These are phyloP conservation scores for Vanessa atalanta DNA, from an alignment of 1,140 invertebrate species.

Conservation along the genomic window DNA sequence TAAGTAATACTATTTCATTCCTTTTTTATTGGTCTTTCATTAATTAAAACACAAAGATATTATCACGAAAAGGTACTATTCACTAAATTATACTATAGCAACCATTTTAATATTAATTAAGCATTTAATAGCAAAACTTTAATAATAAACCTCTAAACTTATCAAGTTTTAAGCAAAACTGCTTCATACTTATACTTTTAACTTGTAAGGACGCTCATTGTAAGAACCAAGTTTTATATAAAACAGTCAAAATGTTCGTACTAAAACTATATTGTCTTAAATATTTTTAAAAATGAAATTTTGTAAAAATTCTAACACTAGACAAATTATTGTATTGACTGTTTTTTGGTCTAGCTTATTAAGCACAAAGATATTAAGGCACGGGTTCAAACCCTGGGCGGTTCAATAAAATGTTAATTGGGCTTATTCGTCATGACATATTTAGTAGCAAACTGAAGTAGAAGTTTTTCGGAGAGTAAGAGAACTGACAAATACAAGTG, in stretches of 20 bases:
- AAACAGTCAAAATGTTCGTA: neutral
- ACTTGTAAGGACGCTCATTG: slow-evolving; percentile 11
- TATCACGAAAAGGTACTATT: neutral
- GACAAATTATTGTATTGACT: no score
- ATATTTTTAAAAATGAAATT: neutral
- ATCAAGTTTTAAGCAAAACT: slow-evolving; percentile 30
- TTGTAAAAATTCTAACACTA: no score
- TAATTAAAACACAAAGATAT: neutral
- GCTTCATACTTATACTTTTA: slow-evolving; percentile 23
- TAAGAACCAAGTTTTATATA: neutral
- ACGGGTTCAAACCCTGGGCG: no score
- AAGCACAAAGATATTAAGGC: no score
- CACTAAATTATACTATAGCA: slow-evolving; percentile 30
- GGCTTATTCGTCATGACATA: no score
- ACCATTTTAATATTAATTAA: slow-evolving; percentile 34
- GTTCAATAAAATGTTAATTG: no score
- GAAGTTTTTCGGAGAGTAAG: no score
- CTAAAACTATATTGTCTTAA: neutral
- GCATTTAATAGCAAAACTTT: slow-evolving; percentile 32
- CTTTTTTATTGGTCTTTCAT: neutral
- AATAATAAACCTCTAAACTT: slow-evolving; percentile 36
- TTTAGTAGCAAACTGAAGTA: no score
- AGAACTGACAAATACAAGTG: no score
- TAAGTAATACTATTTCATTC: neutral
- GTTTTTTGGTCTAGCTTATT: no score